Evolutionary conservation across 2,113 vertebrate species (phyloP).

Genomic region (Saguinus imperator): DNA sequence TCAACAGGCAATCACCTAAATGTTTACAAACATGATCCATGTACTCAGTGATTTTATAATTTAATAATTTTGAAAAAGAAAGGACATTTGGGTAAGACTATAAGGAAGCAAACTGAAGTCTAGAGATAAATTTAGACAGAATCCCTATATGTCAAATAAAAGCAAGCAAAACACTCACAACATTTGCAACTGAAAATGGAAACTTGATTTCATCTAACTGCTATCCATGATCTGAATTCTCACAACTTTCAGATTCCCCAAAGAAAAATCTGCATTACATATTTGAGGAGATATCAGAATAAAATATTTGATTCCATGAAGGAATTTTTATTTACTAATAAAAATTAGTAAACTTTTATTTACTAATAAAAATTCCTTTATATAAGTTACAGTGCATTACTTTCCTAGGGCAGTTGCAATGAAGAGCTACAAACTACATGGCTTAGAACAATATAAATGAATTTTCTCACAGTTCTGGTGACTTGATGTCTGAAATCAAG

Average conservation of each 20-base stretch:
- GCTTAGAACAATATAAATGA: neutral
- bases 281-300: neutral
- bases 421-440: no score
- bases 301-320: neutral
- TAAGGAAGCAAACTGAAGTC: neutral
- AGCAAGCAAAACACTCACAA: neutral
- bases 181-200: neutral
- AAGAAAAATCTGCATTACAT: neutral
- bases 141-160: neutral
- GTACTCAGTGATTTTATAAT: neutral
- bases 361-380: neutral
- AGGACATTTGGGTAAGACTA: conserved; percentile 6
- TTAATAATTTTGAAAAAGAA: conserved; percentile 11
- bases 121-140: neutral
- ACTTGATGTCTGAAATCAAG: neutral
- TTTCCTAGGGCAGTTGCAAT: neutral
- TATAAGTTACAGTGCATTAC: neutral
- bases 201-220: neutral
- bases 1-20: neutral
- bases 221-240: neutral
- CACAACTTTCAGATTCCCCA: neutral
- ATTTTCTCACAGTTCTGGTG: neutral
- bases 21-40: neutral
- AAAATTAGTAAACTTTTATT: no score
- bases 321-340: neutral